A percentile compares a stretch with the other conserved stretches of the same genome.
Evolutionary conservation across 2,797 vertebrate species (phyloP).

Genomic region (Dendrocincla tyrannina): DNA sequence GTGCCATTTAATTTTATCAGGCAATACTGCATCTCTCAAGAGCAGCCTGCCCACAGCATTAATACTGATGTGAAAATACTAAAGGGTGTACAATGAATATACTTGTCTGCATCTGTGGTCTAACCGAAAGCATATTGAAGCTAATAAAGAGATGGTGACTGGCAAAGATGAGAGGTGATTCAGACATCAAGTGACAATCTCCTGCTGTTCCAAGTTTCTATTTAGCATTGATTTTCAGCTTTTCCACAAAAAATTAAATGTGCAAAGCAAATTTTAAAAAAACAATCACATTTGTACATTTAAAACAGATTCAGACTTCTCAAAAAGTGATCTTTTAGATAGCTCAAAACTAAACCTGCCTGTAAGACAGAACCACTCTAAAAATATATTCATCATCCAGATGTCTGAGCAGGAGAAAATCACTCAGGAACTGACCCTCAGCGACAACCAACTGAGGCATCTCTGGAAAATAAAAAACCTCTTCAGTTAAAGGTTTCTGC

Average conservation of each 20-base stretch:
- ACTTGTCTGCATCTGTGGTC: background rate
- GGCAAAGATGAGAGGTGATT: slow-evolving; percentile 40
- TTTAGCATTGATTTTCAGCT: background rate
- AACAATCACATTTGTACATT: background rate
- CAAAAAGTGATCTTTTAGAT: background rate
- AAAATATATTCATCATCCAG: background rate
- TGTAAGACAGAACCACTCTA: background rate
- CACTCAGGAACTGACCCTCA: background rate
- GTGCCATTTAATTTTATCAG: background rate
- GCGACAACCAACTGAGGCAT: background rate
- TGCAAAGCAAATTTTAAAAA: background rate
- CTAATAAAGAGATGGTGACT: slow-evolving; percentile 22
- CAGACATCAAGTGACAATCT: slow-evolving; percentile 54
- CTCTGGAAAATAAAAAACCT: background rate
- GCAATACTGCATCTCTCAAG: background rate
- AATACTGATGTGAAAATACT: background rate
- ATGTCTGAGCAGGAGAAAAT: background rate
- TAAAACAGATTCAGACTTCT: background rate
- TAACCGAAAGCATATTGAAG: slow-evolving; percentile 8
- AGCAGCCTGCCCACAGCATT: background rate
- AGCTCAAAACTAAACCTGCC: background rate
- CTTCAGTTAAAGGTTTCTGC: background rate
- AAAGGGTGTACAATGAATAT: background rate
- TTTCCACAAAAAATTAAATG: background rate
- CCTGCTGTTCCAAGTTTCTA: slow-evolving; percentile 23